Base-by-base conservation (phyloP, 2,888 invertebrate genomes). In the Heteromyza rotundicornis region DNA sequence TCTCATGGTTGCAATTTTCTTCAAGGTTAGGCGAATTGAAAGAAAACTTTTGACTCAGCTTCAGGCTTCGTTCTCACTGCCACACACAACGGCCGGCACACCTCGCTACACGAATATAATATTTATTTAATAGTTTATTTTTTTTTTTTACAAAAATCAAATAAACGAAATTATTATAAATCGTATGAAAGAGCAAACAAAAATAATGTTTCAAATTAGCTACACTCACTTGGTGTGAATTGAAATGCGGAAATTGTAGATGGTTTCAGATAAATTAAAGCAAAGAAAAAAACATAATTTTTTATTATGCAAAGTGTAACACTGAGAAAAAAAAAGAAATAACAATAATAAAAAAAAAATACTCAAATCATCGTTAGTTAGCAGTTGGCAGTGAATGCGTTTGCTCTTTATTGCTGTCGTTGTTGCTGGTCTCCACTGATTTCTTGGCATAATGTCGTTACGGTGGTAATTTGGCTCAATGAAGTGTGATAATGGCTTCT, bases 21-120 rank as follows among this genome's bases (percentile, higher is more conserved):
- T 40, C 40, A 40, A 40, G 40, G 40, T n/a, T 40, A 40, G n/a
- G 5, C 40, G 40, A 40, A 40, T n/a, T 40, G 40, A 40, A 40
- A 40, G 27, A 27, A 27, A 27, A 27, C 10, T 27, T 27, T n/a
- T n/a, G n/a, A n/a, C n/a, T n/a, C 7, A 27, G 27, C 27, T 27
- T 27, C 40, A 3, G 8, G 40, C n/a, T n/a, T 40, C 14, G 8
- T 40, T 40, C 40, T 7, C 40, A n/a, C 40, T 40, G 40, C 3
- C 14, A n/a, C 5, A n/a, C 40, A 3, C n/a, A n/a, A 3, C 14
- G n/a, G n/a, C n/a, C 5, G 40, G 16, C 40, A 40, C 40, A 40
- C 40, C 40, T 40, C 7, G 32, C 32, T n/a, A n/a, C n/a, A n/a
- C n/a, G n/a, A n/a, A n/a, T n/a, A n/a, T n/a, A n/a, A 32, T 32